Percentiles rank a stretch among this genome's conserved stretches.
These are phyloP conservation scores for Aldrovandia affinis DNA, from an alignment of 2,797 vertebrate genomes.

Conservation along the genomic window DNA sequence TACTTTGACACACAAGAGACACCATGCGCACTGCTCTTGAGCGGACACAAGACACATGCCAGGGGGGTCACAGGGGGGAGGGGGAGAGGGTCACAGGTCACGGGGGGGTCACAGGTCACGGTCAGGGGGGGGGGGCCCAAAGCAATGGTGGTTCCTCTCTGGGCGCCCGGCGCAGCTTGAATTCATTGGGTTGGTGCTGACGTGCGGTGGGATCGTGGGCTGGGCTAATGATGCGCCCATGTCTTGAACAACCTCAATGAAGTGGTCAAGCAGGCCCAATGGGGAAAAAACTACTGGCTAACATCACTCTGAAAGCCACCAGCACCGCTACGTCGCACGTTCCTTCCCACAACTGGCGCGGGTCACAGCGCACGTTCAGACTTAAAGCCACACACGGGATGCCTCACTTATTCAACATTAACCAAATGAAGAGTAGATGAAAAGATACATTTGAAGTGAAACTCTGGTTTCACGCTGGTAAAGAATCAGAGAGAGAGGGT, in stretches of 20 bases:
- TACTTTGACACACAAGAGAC: conserved; percentile 70
- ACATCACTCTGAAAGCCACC: too few species aligned
- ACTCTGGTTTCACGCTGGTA: background rate
- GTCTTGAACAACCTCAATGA: too few species aligned
- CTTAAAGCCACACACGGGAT: background rate
- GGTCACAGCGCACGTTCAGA: background rate
- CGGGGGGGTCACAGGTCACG: background rate
- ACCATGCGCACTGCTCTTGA: conserved; percentile 63
- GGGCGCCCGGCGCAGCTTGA: background rate
- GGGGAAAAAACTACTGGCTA: too few species aligned
- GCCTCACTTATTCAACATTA: background rate
- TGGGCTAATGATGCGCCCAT: too few species aligned
- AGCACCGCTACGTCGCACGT: too few species aligned
- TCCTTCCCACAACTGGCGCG: too few species aligned
- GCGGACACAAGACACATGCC: conserved; percentile 33
- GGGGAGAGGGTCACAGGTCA: conserved; percentile 5
- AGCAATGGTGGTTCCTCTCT: background rate
- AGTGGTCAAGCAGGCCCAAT: too few species aligned
- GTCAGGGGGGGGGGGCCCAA: background rate
- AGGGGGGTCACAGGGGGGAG: background rate
- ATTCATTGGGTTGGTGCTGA: conserved; percentile 43
- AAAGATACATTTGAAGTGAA: background rate
- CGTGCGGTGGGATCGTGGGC: too few species aligned
- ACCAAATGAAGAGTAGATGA: background rate
- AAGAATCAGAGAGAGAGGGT: background rate